A percentile compares a stretch with the other conserved stretches of the same genome.
phyloP scores from a whole-genome alignment of 92 coral and sea anemone genomes.

The Hydrozoanthus gracilis region DNA sequence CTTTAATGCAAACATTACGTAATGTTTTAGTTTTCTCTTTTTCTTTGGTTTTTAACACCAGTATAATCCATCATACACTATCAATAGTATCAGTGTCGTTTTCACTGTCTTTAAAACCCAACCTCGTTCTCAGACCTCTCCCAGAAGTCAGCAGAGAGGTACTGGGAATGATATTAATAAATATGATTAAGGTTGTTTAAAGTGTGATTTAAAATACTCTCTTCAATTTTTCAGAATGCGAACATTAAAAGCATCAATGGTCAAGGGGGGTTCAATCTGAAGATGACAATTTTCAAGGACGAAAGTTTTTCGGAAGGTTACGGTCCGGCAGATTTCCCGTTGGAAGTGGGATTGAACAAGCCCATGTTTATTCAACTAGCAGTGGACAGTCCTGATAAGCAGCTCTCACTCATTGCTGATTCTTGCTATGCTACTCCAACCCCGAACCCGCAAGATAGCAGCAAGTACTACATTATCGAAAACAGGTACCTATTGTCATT shows the following conservation, averaged over 20 bases:
- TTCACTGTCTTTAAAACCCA: too few relatives aligned
- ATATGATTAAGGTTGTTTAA: too few relatives aligned
- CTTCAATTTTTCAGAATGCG: background rate
- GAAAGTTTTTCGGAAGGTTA: background rate
- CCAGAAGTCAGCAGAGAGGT: too few relatives aligned
- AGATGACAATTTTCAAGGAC: slow-evolving; percentile 39
- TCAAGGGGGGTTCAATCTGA: slow-evolving; percentile 34
- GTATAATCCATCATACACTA: too few relatives aligned
- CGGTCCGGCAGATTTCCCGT: slow-evolving; percentile 22
- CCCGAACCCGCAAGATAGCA: background rate
- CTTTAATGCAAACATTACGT: too few relatives aligned
- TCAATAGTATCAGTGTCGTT: too few relatives aligned
- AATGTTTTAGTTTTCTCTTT: too few relatives aligned
- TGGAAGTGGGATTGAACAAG: slow-evolving; percentile 18
- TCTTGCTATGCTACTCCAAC: slow-evolving; percentile 45
- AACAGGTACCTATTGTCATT: slow-evolving; percentile 18
- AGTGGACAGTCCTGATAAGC: slow-evolving; percentile 41
- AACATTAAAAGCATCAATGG: slow-evolving; percentile 1
- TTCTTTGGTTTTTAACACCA: too few relatives aligned
- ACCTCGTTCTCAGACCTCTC: too few relatives aligned
- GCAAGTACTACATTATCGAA: slow-evolving; percentile 38
- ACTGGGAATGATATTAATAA: too few relatives aligned
- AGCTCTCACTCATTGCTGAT: slow-evolving; percentile 40
- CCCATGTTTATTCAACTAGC: slow-evolving; percentile 36
- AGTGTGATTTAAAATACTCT: background rate